A percentile compares a stretch with the other conserved stretches of the same genome.
Evolutionary conservation across 2,888 invertebrate species (phyloP).

Genomic region (Microplitis deprimator): DNA sequence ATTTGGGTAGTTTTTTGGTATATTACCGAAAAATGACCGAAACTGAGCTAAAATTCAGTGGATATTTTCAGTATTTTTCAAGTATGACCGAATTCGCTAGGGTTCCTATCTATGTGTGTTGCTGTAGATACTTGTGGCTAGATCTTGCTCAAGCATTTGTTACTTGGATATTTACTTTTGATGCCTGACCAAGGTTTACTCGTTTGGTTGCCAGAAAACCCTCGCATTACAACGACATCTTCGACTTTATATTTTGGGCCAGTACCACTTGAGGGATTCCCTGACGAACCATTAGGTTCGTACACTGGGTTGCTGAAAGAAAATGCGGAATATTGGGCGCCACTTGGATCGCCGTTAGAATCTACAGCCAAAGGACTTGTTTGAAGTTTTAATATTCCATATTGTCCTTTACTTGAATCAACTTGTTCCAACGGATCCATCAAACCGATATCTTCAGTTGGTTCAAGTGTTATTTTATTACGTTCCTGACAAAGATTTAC

Average conservation of each 20-base stretch:
- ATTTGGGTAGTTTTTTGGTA: too few species aligned
- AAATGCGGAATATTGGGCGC: slow-evolving; percentile 75
- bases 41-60: too few species aligned
- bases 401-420: slow-evolving; percentile 75
- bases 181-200: slow-evolving; percentile 73
- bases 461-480: slow-evolving; percentile 85
- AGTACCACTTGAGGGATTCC: slow-evolving; percentile 70
- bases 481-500: slow-evolving; percentile 82
- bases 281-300: slow-evolving; percentile 79
- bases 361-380: slow-evolving; percentile 75
- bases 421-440: slow-evolving; percentile 77
- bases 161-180: slow-evolving; percentile 68
- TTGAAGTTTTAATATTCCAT: slow-evolving; percentile 84
- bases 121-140: too few species aligned
- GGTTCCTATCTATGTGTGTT: too few species aligned
- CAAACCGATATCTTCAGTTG: slow-evolving; percentile 88
- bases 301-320: slow-evolving; percentile 90
- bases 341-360: slow-evolving; percentile 51
- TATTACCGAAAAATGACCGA: too few species aligned
- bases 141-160: not conserved
- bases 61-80: too few species aligned
- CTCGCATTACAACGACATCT: slow-evolving; percentile 80
- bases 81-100: too few species aligned
- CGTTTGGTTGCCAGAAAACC: slow-evolving; percentile 68
- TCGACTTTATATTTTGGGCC: slow-evolving; percentile 82